Base-by-base conservation (phyloP, 2,113 vertebrate genomes). In the Thunnus maccoyii region DNA sequence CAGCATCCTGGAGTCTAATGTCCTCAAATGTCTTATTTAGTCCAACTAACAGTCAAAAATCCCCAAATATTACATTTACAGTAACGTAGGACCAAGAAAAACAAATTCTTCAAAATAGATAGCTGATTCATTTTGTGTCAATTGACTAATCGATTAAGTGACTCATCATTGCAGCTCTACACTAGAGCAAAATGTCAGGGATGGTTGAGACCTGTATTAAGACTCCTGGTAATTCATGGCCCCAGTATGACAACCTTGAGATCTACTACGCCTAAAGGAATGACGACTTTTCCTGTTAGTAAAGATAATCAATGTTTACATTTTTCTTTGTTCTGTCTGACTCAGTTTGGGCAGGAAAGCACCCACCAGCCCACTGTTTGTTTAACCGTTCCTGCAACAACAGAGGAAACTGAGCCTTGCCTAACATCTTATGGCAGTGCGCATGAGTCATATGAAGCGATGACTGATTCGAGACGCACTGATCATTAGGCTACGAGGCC, bases 321-420 rank as follows among this genome's bases (percentile, higher is more conserved):
- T 89, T 85, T 85, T 84, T 81, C 87, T 90, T 93, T 90, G 89
- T 92, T 82, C 81, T 64, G 46, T 65, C 75, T 91, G 86, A 93
- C 84, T 92, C 84, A 83, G 80, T 86, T 89, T 20, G 60, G 20
- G 83, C 87, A 90, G 89, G 87, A 91, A 93, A 89, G 83, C 70
- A 86, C 78, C 80, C 73, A 25, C 67, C 8, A 58, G 52, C 58
- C 60, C 64, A 3, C 36, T 93, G 91, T 91, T 93, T 91, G 89
- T 86, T 91, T 86, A 83, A 91, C 76, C 8, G 55, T 85, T 91
- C 80, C 89, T 90, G 78, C 78, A 60, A 80, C 85, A 87, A 85
- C 83, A 86, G 82, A 82, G 84, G 85, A 91, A 91, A 76, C 74
- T 1, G 32, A 75, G 82, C 54, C 85, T 88, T 86, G 88, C 85